phyloP scores from a whole-genome alignment of 2,888 invertebrate genomes.

The Lepeophtheirus nordmannii region DNA sequence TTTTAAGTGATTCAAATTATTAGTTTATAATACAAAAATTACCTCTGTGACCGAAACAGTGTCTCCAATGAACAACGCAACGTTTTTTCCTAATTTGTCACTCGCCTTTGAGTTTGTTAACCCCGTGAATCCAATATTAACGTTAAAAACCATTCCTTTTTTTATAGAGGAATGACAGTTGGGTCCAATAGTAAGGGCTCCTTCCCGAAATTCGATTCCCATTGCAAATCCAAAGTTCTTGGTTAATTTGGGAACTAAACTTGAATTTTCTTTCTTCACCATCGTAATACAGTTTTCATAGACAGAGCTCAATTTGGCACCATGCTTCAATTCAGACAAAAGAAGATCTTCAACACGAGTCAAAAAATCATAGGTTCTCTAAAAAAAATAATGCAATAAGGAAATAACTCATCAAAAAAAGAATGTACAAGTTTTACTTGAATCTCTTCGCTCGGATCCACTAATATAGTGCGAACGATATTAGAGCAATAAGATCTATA shows the following conservation, averaged over 20 bases:
- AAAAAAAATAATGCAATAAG: slow-evolving; percentile 33
- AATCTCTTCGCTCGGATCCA: slow-evolving; percentile 64
- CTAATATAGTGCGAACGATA: slow-evolving; percentile 83
- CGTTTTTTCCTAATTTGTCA: slow-evolving; percentile 58
- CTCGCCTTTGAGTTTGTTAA: slow-evolving; percentile 62
- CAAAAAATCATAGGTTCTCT: slow-evolving; percentile 81
- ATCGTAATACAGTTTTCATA: slow-evolving; percentile 65
- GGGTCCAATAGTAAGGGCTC: slow-evolving; percentile 73
- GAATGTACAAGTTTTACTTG: slow-evolving; percentile 35
- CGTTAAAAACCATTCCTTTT: slow-evolving; percentile 92
- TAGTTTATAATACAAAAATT: slow-evolving; percentile 22
- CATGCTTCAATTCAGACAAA: slow-evolving; percentile 63
- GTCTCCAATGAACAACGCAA: slow-evolving; percentile 88
- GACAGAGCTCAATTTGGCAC: slow-evolving; percentile 64
- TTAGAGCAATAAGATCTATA: slow-evolving; percentile 98
- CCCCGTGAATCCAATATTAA: slow-evolving; percentile 78
- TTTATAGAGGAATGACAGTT: slow-evolving; percentile 51
- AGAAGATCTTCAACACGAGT: slow-evolving; percentile 77
- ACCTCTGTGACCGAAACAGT: slow-evolving; percentile 87
- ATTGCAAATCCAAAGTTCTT: slow-evolving; percentile 94
- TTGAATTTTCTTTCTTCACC: slow-evolving; percentile 71
- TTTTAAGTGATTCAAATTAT: background rate
- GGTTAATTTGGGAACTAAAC: slow-evolving; percentile 70
- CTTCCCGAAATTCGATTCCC: slow-evolving; percentile 96
- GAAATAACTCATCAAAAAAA: background rate